phyloP scores from a whole-genome alignment of 2,113 vertebrate genomes.

The Pardalotus punctatus region DNA sequence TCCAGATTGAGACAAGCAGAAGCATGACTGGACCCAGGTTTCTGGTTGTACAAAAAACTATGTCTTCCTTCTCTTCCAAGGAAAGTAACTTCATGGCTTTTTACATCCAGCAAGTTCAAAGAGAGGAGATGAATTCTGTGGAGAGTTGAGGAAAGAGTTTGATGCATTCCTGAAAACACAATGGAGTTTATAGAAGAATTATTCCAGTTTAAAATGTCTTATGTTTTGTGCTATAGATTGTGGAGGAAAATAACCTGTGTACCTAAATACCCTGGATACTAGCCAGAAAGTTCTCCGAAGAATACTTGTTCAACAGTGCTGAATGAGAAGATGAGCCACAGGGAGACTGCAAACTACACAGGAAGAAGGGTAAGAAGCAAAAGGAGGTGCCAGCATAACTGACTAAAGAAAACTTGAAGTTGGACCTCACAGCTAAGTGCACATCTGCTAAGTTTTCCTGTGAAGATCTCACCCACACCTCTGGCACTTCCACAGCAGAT shows the following conservation, averaged over 20 bases:
- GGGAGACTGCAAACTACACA: neutral
- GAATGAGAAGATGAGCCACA: neutral
- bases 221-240: neutral
- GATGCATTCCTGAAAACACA: neutral
- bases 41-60: neutral
- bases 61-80: neutral
- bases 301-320: neutral
- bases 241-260: neutral
- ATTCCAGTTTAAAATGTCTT: neutral
- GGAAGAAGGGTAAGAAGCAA: neutral
- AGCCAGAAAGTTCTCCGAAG: neutral
- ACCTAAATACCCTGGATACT: neutral
- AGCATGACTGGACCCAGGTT: neutral
- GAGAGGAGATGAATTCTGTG: neutral
- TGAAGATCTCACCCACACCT: neutral
- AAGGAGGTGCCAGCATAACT: neutral
- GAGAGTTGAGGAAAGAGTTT: neutral
- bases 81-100: neutral
- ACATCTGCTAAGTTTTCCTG: neutral
- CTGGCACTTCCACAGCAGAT: conserved; percentile 28
- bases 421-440: neutral
- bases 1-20: neutral
- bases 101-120: neutral
- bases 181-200: neutral
- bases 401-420: neutral